Conservation (phyloP, 2,113 vertebrate species). For the Alces alces region DNA sequence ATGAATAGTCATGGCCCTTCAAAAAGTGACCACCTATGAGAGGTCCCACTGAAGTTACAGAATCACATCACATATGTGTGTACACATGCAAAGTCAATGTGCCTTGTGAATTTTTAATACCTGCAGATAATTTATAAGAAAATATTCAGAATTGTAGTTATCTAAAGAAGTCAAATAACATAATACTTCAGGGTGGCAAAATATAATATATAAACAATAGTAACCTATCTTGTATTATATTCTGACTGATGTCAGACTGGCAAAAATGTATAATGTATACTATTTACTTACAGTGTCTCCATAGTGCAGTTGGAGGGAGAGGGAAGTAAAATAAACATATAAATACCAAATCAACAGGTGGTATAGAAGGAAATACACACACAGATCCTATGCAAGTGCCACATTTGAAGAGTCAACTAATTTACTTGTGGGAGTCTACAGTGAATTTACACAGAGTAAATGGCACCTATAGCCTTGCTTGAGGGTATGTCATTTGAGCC, state of each 20-base stretch:
- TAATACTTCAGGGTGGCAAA: background rate
- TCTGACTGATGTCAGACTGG: background rate
- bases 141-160: background rate
- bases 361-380: background rate
- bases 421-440: background rate
- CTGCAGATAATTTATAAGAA: background rate
- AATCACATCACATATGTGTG: background rate
- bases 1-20: background rate
- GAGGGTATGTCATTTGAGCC: background rate
- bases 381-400: background rate
- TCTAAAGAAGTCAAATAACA: background rate
- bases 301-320: background rate
- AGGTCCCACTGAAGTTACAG: background rate
- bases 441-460: background rate
- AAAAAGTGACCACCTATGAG: background rate
- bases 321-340: background rate
- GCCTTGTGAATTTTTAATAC: background rate
- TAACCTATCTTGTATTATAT: background rate
- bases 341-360: background rate
- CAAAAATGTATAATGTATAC: background rate
- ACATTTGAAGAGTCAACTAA: background rate
- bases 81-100: background rate
- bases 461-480: background rate
- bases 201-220: background rate
- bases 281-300: background rate